Evolutionary conservation across 1,140 invertebrate genomes (phyloP).

Genomic region (Trichomalopsis sarcophagae): DNA sequence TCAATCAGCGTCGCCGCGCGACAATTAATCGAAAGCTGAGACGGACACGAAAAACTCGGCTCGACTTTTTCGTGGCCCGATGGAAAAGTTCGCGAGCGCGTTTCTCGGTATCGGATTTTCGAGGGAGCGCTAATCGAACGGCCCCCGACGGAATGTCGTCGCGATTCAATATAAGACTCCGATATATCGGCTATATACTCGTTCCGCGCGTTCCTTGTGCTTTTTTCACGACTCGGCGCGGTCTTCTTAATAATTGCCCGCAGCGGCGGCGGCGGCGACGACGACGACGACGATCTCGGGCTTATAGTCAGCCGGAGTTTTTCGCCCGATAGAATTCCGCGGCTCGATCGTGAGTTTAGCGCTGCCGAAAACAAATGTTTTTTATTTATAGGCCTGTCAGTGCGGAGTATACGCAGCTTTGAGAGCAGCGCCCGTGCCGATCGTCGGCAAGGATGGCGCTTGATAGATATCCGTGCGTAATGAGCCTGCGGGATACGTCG

Average conservation of each 20-base stretch:
- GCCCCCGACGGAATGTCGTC: slow-evolving; percentile 33
- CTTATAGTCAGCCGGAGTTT: neutral
- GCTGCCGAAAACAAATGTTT: slow-evolving; percentile 37
- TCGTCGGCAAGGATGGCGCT: neutral
- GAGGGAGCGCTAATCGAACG: slow-evolving; percentile 19
- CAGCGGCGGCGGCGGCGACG: neutral
- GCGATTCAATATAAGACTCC: slow-evolving; percentile 3
- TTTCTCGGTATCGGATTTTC: slow-evolving; percentile 44
- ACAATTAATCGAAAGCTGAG: slow-evolving; percentile 49
- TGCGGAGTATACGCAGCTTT: neutral
- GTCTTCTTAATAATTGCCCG: slow-evolving; percentile 31
- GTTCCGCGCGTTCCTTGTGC: slow-evolving; percentile 24
- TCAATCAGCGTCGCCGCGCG: slow-evolving; percentile 46
- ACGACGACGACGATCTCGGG: too few species aligned
- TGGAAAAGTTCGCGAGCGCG: slow-evolving; percentile 4
- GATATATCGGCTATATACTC: neutral
- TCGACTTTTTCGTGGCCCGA: neutral
- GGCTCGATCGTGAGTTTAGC: neutral
- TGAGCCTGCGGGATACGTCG: too few species aligned
- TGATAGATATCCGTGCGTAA: neutral
- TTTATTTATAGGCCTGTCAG: slow-evolving; percentile 19
- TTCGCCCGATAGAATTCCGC: slow-evolving; percentile 40
- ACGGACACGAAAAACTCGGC: slow-evolving; percentile 14
- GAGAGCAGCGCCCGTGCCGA: neutral
- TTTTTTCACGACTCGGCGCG: slow-evolving; percentile 3